Evolutionary conservation across 2,113 vertebrate species (phyloP).

Genomic region (Toxotes chatareus): DNA sequence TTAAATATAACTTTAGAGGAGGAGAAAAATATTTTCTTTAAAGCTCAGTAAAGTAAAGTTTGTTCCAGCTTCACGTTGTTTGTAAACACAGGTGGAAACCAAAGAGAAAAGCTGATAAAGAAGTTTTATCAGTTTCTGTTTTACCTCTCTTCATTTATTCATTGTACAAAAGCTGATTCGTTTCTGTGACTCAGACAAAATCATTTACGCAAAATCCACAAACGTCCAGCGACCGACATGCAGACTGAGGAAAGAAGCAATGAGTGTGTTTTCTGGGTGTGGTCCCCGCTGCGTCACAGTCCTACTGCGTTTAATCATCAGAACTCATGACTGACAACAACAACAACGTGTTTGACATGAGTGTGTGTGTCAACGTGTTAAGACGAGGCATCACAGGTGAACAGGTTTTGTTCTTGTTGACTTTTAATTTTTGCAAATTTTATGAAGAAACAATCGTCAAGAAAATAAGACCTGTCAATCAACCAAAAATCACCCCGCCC

Average conservation of each 20-base stretch:
- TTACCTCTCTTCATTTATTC: neutral
- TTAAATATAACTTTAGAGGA: neutral
- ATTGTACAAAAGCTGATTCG: neutral
- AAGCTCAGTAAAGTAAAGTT: neutral
- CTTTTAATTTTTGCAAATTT: slow-evolving; percentile 3
- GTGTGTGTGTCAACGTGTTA: slow-evolving; percentile 25
- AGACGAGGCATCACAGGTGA: slow-evolving; percentile 42
- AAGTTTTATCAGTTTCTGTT: neutral
- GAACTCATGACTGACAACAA: slow-evolving; percentile 24
- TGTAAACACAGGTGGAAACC: too few species aligned
- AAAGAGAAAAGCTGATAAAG: too few species aligned
- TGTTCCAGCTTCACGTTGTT: neutral
- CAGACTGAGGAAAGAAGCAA: slow-evolving; percentile 3
- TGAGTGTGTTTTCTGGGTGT: neutral
- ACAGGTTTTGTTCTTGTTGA: neutral
- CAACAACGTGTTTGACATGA: slow-evolving; percentile 28
- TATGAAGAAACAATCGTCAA: neutral
- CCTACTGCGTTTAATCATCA: slow-evolving; percentile 1
- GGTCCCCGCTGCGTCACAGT: neutral
- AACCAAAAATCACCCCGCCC: neutral
- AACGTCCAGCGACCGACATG: neutral
- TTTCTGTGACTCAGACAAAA: slow-evolving; percentile 18
- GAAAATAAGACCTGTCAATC: neutral
- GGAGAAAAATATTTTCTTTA: neutral
- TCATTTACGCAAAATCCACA: neutral